Evolutionary conservation across 1,140 invertebrate species (phyloP), one percentile per base, ranked within the genome.

Genomic region (Agraylea sexmaculata): DNA sequence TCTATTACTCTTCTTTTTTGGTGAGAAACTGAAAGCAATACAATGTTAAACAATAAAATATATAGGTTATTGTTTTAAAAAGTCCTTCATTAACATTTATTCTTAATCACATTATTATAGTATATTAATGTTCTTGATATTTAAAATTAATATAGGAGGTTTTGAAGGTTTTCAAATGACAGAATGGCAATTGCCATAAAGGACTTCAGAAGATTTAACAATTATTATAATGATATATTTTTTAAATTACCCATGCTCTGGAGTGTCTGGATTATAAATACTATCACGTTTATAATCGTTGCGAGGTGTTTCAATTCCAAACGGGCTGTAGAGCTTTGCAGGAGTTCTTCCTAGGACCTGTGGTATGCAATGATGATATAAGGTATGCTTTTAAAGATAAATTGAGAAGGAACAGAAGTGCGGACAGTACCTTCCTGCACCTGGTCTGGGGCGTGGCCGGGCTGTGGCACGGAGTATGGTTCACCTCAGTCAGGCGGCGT

Each of bases 221-320:
- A n/a, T n/a, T n/a, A n/a, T n/a, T n/a, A n/a, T n/a, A n/a, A n/a
- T n/a, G n/a, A n/a, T n/a, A n/a, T n/a, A n/a, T n/a, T n/a, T n/a
- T n/a, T n/a, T n/a, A n/a, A n/a, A n/a, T 55, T 59, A 67, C 64
- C 58, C 59, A 55, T 66, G 60, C 19, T 67, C 64, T 8, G 64
- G 64, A 23, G 64, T 66, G 17, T 64, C 61, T 20, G 64, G 63
- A 60, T 64, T 62, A 40, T 64, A 60, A 0, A 59, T 60, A 7
- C 59, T 58, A 32, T 65, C 62, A 5, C 59, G 54, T 42, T 46
- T 59, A 39, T 60, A 57, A 30, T 49, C 47, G 8, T 37, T 31
- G 7, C 33, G 40, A 0, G 65, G 65, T 11, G 65, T 66, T 49
- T 68, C 65, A 16, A 68, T 66, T 2, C 65, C 65, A 42, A 68